These are phyloP conservation scores for Zeugodacus cucurbitae DNA, from an alignment of 1,140 invertebrate genomes.

Conservation along the genomic window DNA sequence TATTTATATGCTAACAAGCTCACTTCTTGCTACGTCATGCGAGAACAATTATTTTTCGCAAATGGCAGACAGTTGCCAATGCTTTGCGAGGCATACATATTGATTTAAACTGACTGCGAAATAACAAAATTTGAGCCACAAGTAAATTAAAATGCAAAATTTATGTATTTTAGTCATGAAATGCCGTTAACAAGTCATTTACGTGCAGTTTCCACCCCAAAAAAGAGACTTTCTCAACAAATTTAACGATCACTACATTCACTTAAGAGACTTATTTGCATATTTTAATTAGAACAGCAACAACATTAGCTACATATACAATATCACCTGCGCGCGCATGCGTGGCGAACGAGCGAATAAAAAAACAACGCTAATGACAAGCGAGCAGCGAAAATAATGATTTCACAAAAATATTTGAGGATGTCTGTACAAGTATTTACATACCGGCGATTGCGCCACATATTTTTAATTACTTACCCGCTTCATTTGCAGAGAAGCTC, in stretches of 20 bases:
- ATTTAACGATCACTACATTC: neutral
- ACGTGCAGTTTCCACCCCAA: neutral
- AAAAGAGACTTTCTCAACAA: neutral
- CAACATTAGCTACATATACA: neutral
- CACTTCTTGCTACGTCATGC: neutral
- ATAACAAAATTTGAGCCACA: neutral
- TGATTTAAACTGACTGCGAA: neutral
- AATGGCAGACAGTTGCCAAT: neutral
- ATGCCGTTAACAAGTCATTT: slow-evolving; percentile 30
- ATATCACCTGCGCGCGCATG: slow-evolving; percentile 4
- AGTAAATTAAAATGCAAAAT: neutral
- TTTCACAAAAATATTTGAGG: neutral
- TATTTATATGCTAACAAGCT: no score
- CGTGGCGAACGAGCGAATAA: neutral
- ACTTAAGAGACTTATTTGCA: neutral
- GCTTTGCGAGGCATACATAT: neutral
- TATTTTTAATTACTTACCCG: neutral
- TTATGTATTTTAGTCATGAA: slow-evolving; percentile 2
- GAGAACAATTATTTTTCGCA: neutral
- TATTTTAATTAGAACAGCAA: slow-evolving; percentile 24
- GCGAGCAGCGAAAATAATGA: neutral
- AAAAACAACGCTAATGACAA: neutral
- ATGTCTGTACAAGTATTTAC: neutral
- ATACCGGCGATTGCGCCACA: neutral
- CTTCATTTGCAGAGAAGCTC: no score